Base-by-base conservation (phyloP, 2,888 invertebrate genomes). In the Ernsta delagoae region DNA sequence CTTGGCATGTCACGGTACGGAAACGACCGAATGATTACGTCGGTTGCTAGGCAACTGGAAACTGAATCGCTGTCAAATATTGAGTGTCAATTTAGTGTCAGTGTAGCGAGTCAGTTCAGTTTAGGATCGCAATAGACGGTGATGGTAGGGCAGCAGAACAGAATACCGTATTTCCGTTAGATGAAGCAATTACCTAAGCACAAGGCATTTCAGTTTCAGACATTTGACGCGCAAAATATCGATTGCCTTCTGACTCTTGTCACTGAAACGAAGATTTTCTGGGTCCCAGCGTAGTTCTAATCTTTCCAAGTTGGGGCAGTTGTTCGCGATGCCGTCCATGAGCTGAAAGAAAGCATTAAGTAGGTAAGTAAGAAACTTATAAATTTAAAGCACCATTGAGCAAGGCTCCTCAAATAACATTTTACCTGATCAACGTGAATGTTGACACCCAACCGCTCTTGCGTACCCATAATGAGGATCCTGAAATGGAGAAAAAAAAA, bases 231-330 rank as follows among this genome's bases (percentile, higher is more conserved):
- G 96, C 72, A 99, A 94, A 60, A 99, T 97, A 88, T 99, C 99
- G 76, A 99, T 99, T 56, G 99, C 99, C 88, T 99, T 99, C 89
- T 99, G 99, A 83, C 99, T 99, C 91, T 99, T 99, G 89, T 99
- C 99, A 50, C 99, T 99, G 92, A 99, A 99, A 65, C 99, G 95
- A 48, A 99, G 94, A 82, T 99, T 99, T 80, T 99, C 99, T 0
- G 99, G 99, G 89, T 99, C 99, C 99, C 99, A 99, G 76, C 95
- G 96, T 36, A 99, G 93, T 86, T 99, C 99, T 67, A 99, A 89
- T 0, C 99, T 95, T 86, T 99, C 98, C 79, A 99, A 87, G 77
- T 96, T 95, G 0, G 96, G 96, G 81, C 99, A 99, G 87, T 97
- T 97, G 81, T 97, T 98, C 0, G 99, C 98, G 73, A 99, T 98